Evolutionary conservation across 1,140 invertebrate genomes (phyloP).

Genomic region (Asobara japonica): DNA sequence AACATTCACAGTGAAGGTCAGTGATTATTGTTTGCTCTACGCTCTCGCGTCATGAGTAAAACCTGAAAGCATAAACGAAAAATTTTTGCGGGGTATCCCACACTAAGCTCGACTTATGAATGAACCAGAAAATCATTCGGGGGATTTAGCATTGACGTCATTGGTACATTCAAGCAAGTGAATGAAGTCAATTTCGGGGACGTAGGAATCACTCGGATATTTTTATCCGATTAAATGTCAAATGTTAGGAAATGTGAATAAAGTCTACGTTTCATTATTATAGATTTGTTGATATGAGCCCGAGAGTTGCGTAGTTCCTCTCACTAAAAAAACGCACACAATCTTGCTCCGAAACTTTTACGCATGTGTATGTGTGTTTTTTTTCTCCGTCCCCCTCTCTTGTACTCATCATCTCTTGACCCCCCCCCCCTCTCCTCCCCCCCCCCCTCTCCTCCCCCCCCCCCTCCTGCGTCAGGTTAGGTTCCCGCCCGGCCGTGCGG

Average conservation of each 20-base stretch:
- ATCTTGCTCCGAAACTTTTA: no score
- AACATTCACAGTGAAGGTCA: neutral
- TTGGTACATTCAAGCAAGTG: neutral
- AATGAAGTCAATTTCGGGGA: constrained; percentile 3
- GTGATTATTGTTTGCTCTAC: neutral
- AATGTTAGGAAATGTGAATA: neutral
- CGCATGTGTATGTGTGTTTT: no score
- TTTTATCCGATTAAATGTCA: neutral
- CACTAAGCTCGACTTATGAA: neutral
- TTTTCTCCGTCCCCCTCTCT: no score
- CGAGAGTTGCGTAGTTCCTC: no score
- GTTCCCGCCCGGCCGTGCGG: no score
- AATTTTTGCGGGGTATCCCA: neutral
- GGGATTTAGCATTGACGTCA: constrained; percentile 3
- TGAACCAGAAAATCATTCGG: neutral
- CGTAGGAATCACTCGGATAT: neutral
- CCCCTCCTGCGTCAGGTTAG: no score
- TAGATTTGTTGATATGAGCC: neutral
- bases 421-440: no score
- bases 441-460: no score
- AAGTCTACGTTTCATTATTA: neutral
- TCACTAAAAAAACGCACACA: no score
- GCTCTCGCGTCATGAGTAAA: neutral
- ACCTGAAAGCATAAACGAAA: neutral
- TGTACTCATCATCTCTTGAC: no score